Percentiles rank a stretch among this genome's conserved stretches.
phyloP scores from a whole-genome alignment of 2,888 invertebrate genomes.

The Protodeltote pygarga region DNA sequence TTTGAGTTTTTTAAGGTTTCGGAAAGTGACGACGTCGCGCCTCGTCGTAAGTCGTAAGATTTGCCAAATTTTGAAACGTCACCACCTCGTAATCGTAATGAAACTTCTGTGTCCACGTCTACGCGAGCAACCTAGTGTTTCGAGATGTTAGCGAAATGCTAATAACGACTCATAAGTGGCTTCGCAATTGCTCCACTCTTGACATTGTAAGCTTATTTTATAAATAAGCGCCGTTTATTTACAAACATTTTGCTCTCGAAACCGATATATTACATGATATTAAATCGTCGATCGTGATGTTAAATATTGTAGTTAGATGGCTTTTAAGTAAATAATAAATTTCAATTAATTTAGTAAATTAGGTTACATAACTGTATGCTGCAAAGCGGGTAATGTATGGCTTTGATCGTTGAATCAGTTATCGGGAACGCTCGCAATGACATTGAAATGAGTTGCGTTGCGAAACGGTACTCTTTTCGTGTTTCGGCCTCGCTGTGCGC shows the following conservation, averaged over 20 bases:
- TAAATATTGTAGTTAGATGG: too few relatives aligned
- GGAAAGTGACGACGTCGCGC: conserved; percentile 33
- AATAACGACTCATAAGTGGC: conserved; percentile 46
- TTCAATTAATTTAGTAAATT: too few relatives aligned
- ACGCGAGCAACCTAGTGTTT: conserved; percentile 23
- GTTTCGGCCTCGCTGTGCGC: conserved; percentile 71
- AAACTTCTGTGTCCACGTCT: conserved; percentile 41
- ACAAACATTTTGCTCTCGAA: conserved; percentile 37
- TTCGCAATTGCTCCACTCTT: conserved; percentile 56
- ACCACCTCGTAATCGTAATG: conserved; percentile 16
- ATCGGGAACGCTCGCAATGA: conserved; percentile 73
- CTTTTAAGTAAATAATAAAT: too few relatives aligned
- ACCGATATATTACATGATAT: conserved; percentile 15
- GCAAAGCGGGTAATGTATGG: too few relatives aligned
- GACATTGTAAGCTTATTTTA: conserved; percentile 55
- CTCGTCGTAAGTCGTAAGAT: conserved; percentile 28
- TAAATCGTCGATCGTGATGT: conserved; percentile 5
- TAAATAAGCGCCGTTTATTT: conserved; percentile 40
- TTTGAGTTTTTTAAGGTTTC: conserved; percentile 47
- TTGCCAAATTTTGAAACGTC: conserved; percentile 15
- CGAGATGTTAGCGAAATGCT: conserved; percentile 51
- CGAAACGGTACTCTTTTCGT: conserved; percentile 85
- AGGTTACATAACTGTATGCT: too few relatives aligned
- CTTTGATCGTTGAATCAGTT: conserved; percentile 40
- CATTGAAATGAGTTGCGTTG: conserved; percentile 83